phyloP scores from a whole-genome alignment of 2,888 invertebrate species.

The Conops quadrifasciatus region DNA sequence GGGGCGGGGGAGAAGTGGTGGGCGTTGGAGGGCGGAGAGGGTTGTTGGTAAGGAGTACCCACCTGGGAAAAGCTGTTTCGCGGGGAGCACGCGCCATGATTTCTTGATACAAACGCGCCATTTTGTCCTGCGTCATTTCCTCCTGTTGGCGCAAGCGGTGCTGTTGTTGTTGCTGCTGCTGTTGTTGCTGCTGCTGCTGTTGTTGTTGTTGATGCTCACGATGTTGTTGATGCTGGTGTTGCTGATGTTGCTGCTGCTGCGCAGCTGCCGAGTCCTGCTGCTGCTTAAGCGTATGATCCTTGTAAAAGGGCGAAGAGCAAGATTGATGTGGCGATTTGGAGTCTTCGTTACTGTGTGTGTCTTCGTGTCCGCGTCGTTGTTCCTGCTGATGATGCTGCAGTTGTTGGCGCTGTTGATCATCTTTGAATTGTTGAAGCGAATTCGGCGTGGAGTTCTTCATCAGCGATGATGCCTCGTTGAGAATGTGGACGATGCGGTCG shows the following conservation, averaged over 20 bases:
- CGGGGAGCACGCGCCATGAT: slow-evolving; percentile 85
- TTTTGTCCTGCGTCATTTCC: slow-evolving; percentile 96
- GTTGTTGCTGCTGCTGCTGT: slow-evolving; percentile 61
- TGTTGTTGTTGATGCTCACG: slow-evolving; percentile 59
- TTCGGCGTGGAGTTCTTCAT: slow-evolving; percentile 72
- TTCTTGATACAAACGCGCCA: slow-evolving; percentile 93
- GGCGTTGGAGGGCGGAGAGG: slow-evolving; percentile 7
- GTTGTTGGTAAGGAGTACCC: slow-evolving; percentile 56
- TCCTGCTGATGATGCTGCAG: slow-evolving; percentile 64
- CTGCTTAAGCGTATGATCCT: slow-evolving; percentile 70
- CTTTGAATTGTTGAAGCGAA: slow-evolving; percentile 60
- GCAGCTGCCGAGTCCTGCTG: slow-evolving; percentile 45
- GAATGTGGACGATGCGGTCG: slow-evolving; percentile 91
- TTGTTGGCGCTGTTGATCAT: slow-evolving; percentile 67
- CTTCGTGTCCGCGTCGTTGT: slow-evolving; percentile 69
- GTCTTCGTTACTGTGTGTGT: slow-evolving; percentile 81
- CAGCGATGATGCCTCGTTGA: slow-evolving; percentile 90
- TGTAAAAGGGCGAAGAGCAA: slow-evolving; percentile 85
- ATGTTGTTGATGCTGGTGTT: slow-evolving; percentile 42
- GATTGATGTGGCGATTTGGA: slow-evolving; percentile 83
- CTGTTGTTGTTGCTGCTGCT: slow-evolving; percentile 49
- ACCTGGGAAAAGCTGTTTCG: slow-evolving; percentile 84
- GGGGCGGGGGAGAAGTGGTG: neutral
- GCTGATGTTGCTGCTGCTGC: slow-evolving; percentile 53
- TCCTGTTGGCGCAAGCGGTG: slow-evolving; percentile 63